These are phyloP conservation scores for Cariama cristata DNA, from an alignment of 2,113 vertebrate species.

Conservation along the genomic window DNA sequence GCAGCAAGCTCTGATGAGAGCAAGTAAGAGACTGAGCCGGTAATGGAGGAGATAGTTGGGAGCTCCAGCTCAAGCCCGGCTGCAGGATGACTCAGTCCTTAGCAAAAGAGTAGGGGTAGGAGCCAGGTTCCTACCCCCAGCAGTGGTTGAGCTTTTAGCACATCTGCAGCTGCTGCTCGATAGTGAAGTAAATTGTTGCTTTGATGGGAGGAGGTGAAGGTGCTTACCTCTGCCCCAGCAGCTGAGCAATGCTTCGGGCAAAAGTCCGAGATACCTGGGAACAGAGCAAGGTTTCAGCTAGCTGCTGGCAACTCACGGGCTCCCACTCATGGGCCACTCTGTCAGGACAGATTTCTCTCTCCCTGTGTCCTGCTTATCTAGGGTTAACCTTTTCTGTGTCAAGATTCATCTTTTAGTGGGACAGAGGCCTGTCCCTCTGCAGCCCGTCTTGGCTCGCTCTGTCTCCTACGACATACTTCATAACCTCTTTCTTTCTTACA, in stretches of 20 bases:
- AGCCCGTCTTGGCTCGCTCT: neutral
- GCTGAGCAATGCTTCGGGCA: neutral
- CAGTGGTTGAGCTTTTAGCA: neutral
- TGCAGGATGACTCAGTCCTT: constrained; percentile 42
- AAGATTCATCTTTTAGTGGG: neutral
- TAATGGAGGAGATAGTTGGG: neutral
- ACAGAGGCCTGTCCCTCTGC: neutral
- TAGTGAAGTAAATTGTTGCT: neutral
- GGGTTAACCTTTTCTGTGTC: constrained; percentile 40
- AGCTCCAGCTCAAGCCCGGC: constrained; percentile 31
- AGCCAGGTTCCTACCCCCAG: neutral
- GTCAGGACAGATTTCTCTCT: neutral
- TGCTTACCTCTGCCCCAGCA: neutral
- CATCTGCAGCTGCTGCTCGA: neutral
- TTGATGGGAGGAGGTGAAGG: neutral
- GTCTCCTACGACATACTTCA: neutral
- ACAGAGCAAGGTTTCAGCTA: neutral
- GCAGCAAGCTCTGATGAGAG: neutral
- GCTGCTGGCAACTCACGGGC: neutral
- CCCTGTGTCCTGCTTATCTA: neutral
- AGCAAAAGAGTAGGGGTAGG: neutral
- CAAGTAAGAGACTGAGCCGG: neutral
- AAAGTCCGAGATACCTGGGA: neutral
- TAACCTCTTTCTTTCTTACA: constrained; percentile 34
- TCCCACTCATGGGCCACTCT: neutral